Evolutionary conservation across 1,140 invertebrate genomes (phyloP).

Genomic region (Zaprionus gabonicus): DNA sequence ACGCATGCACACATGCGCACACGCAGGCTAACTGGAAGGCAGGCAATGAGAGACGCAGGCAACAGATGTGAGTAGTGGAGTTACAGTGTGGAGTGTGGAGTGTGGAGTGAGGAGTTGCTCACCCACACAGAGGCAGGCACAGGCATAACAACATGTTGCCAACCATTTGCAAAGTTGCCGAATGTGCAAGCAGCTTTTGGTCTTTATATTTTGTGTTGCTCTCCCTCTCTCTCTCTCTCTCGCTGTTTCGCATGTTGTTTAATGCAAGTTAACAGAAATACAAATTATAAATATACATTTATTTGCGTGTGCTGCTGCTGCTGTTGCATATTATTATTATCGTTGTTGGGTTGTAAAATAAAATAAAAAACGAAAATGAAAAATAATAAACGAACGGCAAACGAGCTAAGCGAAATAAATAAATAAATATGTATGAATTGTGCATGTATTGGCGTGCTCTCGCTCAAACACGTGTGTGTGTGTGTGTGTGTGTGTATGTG

Average conservation of each 20-base stretch:
- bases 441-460: conserved; percentile 4
- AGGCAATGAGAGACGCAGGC: not conserved
- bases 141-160: conserved; percentile 57
- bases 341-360: conserved; percentile 48
- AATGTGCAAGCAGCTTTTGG: conserved; percentile 37
- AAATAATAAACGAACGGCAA: conserved; percentile 47
- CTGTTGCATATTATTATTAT: conserved; percentile 50
- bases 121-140: not conserved
- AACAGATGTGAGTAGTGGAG: conserved; percentile 3
- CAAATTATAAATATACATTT: conserved; percentile 50
- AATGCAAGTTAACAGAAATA: conserved; percentile 46
- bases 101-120: conserved; percentile 19
- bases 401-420: conserved; percentile 52
- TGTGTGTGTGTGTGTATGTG: conserved; percentile 11
- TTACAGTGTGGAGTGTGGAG: not conserved
- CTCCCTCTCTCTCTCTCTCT: not conserved
- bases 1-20: conserved; percentile 2
- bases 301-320: conserved; percentile 65
- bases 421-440: conserved; percentile 33
- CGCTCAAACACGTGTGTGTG: not conserved
- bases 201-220: conserved; percentile 6
- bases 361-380: conserved; percentile 21
- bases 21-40: not conserved
- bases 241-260: conserved; percentile 14
- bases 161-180: conserved; percentile 49